Conservation (phyloP, 2,888 invertebrate genomes). For the Papilio gigon region DNA sequence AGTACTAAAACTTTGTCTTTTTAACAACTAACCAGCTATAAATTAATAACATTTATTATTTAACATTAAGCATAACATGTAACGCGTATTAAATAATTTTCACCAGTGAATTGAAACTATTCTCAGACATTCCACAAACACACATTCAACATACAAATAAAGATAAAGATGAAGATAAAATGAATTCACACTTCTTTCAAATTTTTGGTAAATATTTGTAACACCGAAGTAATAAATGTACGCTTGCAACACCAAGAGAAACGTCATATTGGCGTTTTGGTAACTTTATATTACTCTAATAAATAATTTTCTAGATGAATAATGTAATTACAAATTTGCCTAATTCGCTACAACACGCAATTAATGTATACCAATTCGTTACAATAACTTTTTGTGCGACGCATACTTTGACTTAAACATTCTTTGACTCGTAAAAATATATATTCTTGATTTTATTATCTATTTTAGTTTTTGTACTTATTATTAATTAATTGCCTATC, state of each 20-base stretch:
- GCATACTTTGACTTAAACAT: slow-evolving; percentile 10
- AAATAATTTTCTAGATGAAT: slow-evolving; percentile 16
- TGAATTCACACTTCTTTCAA: neutral
- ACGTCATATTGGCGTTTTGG: neutral
- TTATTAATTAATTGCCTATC: slow-evolving; percentile 11
- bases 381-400: slow-evolving; percentile 29
- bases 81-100: slow-evolving; percentile 1
- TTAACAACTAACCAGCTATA: slow-evolving; percentile 16
- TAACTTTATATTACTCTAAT: slow-evolving; percentile 27
- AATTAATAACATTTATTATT: slow-evolving; percentile 17
- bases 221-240: neutral
- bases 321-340: neutral
- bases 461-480: slow-evolving; percentile 35
- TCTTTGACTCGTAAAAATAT: slow-evolving; percentile 23
- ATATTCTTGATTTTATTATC: slow-evolving; percentile 4
- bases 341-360: slow-evolving; percentile 20
- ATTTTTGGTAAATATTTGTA: slow-evolving; percentile 15
- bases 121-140: neutral
- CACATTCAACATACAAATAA: neutral
- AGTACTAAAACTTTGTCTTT: slow-evolving; percentile 28
- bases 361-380: slow-evolving; percentile 20
- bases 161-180: neutral
- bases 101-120: neutral
- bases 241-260: neutral
- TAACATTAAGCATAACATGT: slow-evolving; percentile 18